Base-by-base conservation (phyloP, 2,113 vertebrate species). In the Xenotilapia flavipinnis region DNA sequence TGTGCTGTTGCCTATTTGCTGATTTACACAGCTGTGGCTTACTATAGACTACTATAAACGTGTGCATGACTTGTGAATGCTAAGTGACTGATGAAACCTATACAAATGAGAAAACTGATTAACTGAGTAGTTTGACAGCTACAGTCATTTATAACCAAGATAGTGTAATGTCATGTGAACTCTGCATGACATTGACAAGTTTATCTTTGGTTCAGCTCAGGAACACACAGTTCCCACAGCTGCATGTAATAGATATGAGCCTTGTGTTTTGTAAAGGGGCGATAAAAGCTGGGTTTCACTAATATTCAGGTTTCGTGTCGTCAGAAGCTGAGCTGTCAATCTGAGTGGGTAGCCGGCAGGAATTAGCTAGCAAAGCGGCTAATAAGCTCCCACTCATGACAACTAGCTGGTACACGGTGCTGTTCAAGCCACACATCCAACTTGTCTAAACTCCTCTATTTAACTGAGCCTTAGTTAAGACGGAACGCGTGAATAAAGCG, bases 311-410 rank as follows among this genome's bases (percentile, higher is more conserved):
- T 28, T 79, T 54, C 8, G 3, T 28, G 83, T 86, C 40, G 42
- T 70, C 81, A 81, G 36, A 62, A 81, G 83, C 70, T 80, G 62
- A 87, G 60, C 83, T 88, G 86, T 87, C 88, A 92, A 93, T 84
- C 89, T 70, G 81, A 80, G 70, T 85, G 40, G 89, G 62, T 91
- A 83, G 90, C 81, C 81, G 80, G 87, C 62, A 85, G 40, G 49
- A 79, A 82, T 79, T 47, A 85, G 93, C 89, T 90, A 93, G 89
- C 91, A 73, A 68, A 68, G 70, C 21, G 42, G 92, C 88, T 93
- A 94, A 91, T 83, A 31, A 68, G 90, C 92, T 87, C 91, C 87
- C 42, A 77, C 51, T 84, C 31, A 6, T 85, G 77, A 68, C 68
- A 87, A 58, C 84, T 5, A 36, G 19, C 81, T 19, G 56, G 7